Evolutionary conservation across 2,888 invertebrate genomes (phyloP), one percentile per base, ranked within the genome.

Genomic region (Electrophaes corylata): DNA sequence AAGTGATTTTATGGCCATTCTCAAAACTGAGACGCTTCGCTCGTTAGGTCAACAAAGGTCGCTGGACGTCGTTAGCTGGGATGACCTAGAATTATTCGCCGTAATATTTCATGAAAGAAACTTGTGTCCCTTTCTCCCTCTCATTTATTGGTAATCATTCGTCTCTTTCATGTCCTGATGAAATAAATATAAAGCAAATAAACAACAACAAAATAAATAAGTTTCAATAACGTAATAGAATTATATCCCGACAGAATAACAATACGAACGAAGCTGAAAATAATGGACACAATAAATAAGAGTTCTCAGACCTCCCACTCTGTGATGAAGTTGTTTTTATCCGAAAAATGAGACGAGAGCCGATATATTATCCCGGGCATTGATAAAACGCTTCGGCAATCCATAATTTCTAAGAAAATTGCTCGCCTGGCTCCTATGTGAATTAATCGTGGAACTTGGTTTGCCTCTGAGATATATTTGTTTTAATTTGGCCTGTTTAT

Each of bases 371-470:
- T 64, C 54, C 62, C 66, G 64, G 76, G 75, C 82, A 79, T 80
- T 83, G 81, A 82, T 83, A 76, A 78, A 83, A 75, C 66, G 70
- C 70, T 77, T 76, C 67, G 71, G 72, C 71, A 71, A 81, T 79
- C 72, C 76, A 79, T 80, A 83, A 81, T 77, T 73, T 76, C 70
- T 62, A 57, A 69, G 72, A 74, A 77, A 78, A 79, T 77, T 77
- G 77, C 71, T 60, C 69, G 64, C 64, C 60, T 64, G 69, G 73
- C 67, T 76, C 65, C 65, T 65, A 66, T 70, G 71, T 64, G 66
- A 75, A 78, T 77, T 78, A 75, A 75, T 72, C 70, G 58, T 66
- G 64, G 60, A 73, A 72, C 64, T 70, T 71, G 29, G 43, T 11
- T 33, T 37, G 23, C 46, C 53, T 44, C 39, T n/a, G 8, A 49